Evolutionary conservation across 2,888 invertebrate species (phyloP), one percentile per base, ranked within the genome.

Genomic region (Sminthurinus aureus): DNA sequence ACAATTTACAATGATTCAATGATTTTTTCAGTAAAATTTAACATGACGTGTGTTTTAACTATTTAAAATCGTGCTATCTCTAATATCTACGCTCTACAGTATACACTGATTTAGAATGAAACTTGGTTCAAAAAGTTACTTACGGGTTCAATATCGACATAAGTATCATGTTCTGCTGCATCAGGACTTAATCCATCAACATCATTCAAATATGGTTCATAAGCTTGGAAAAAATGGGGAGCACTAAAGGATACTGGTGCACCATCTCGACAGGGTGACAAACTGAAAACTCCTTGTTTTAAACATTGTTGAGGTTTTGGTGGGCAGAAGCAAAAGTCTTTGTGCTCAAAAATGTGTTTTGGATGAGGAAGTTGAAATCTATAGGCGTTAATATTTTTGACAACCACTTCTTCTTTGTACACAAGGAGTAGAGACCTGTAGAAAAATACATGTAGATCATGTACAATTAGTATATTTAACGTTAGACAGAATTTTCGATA

Each of bases 231-330:
- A 91, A 97, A 98, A 90, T 97, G 97, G 0, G 97, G 97, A 90
- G 94, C 96, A 0, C 97, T 97, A 12, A 97, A 91, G 88, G 95
- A 96, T 0, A 97, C 94, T 0, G 97, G 97, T 0, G 96, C 96
- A 89, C 94, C 86, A 80, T 88, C 87, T 84, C 87, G 82, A 75
- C 88, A 88, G 20, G 88, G 88, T 20, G 87, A 85, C 81, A 88
- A 83, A 64, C 86, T 86, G 69, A 88, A 84, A 12, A 88, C 88
- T 69, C 88, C 88, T 71, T 85, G 81, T 74, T 88, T 87, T 52
- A 84, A 86, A 75, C 88, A 88, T 51, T 83, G 82, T 66, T 87
- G 87, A 52, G 86, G 85, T 71, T 87, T 87, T 26, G 87, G 84
- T 0, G 88, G 87, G 67, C 88, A 88, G 79, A 88, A 88, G 73